Base-by-base conservation (phyloP, 2,888 invertebrate species). In the Colletes collaris region DNA sequence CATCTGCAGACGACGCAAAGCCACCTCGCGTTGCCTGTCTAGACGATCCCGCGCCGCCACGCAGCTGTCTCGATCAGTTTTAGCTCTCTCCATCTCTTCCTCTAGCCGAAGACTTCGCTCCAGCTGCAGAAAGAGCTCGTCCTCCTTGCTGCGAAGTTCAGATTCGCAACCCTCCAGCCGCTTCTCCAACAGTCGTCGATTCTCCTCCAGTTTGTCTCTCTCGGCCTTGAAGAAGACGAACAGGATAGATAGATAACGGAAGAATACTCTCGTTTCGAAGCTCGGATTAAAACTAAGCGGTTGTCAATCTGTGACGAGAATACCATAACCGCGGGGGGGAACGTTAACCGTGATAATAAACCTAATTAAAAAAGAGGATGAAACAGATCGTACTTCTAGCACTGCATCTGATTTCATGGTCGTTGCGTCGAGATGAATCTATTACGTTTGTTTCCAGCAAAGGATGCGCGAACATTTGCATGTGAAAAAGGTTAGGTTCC, bases 61-160 rank as follows among this genome's bases (percentile, higher is more conserved):
- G 71, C 89, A 92, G 13, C 88, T 89, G 76, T 91, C 90, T 40
- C 91, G 89, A 40, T 92, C 92, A 55, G 75, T 83, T 49, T 89
- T 88, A 6, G 90, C 87, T 40, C 91, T 89, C 65, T 92, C 92
- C 53, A 90, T 88, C 73, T 92, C 92, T 53, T 95, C 95, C 89
- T 95, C 95, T 77, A 95, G 92, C 79, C 94, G 94, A 16, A 95
- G 93, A 70, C 94, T 94, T 78, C 94, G 92, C 89, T 95, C 95
- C 85, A 95, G 91, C 86, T 95, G 95, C 37, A 94, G 90, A 89
- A 95, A 95, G 44, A 95, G 93, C 86, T 95, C 95, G 86, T 95
- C 95, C 87, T 95, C 95, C 89, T 95, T 95, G 87, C 95, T 94
- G 75, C 94, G 93, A 50, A 95, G 90, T 79, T 95, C 94, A 62